Percentiles rank a stretch among this genome's conserved stretches.
These are phyloP conservation scores for Abscondita cerata DNA, from an alignment of 2,888 invertebrate genomes.

Conservation along the genomic window DNA sequence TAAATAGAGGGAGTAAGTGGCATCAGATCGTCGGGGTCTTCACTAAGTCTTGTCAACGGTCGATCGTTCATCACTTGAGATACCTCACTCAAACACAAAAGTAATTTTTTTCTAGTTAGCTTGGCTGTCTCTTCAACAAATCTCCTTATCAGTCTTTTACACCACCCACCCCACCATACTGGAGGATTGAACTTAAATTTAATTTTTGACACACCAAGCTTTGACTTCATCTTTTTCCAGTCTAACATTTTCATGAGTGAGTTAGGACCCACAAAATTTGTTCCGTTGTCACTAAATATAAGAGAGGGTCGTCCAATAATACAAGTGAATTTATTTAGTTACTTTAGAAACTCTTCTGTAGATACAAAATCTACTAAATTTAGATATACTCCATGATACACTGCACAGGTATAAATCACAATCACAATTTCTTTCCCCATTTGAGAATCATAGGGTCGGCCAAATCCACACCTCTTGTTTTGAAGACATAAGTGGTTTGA, in stretches of 20 bases:
- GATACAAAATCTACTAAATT: not conserved
- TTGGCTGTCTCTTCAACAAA: too few relatives aligned
- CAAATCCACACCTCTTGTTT: too few relatives aligned
- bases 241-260: not conserved
- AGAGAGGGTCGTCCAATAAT: not conserved
- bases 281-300: not conserved
- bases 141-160: not conserved
- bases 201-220: not conserved
- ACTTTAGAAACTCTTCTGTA: not conserved
- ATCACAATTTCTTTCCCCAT: not conserved
- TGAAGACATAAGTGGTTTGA: not conserved
- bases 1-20: not conserved
- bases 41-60: too few relatives aligned
- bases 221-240: not conserved
- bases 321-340: not conserved
- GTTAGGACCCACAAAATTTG: not conserved
- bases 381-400: not conserved
- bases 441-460: not conserved
- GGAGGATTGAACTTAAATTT: not conserved
- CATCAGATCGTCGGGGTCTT: too few relatives aligned
- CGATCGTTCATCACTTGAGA: too few relatives aligned
- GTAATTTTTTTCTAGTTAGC: too few relatives aligned
- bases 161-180: not conserved
- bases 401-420: not conserved
- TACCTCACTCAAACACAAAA: too few relatives aligned